These are phyloP conservation scores for Merluccius polli DNA, from an alignment of 2,797 vertebrate species.

Conservation along the genomic window DNA sequence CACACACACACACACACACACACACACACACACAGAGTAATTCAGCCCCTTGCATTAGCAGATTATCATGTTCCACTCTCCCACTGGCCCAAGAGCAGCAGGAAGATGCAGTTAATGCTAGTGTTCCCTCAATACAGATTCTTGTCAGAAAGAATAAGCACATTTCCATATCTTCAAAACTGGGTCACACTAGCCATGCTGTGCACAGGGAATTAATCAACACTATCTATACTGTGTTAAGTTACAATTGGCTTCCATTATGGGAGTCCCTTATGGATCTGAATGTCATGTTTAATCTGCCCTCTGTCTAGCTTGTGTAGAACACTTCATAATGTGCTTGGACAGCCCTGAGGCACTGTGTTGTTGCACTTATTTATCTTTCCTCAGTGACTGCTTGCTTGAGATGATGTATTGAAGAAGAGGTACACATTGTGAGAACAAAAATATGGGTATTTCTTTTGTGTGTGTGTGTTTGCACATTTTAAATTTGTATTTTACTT, in stretches of 20 bases:
- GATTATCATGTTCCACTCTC: neutral
- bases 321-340: neutral
- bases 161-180: conserved; percentile 5
- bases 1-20: neutral
- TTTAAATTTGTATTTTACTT: neutral
- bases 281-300: conserved; percentile 8
- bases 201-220: conserved; percentile 1
- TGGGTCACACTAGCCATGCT: conserved; percentile 2
- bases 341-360: neutral
- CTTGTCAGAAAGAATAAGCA: neutral
- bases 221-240: neutral
- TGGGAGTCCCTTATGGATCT: neutral
- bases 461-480: neutral
- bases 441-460: neutral
- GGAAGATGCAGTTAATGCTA: neutral
- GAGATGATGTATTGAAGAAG: neutral
- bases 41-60: neutral
- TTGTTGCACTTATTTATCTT: too few species aligned
- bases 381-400: neutral
- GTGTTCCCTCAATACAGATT: neutral
- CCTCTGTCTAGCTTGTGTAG: neutral
- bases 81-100: neutral
- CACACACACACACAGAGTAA: neutral
- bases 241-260: conserved; percentile 3
- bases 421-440: neutral